These are phyloP conservation scores for Callipepla squamata DNA, from an alignment of 2,113 vertebrate genomes.

Conservation along the genomic window DNA sequence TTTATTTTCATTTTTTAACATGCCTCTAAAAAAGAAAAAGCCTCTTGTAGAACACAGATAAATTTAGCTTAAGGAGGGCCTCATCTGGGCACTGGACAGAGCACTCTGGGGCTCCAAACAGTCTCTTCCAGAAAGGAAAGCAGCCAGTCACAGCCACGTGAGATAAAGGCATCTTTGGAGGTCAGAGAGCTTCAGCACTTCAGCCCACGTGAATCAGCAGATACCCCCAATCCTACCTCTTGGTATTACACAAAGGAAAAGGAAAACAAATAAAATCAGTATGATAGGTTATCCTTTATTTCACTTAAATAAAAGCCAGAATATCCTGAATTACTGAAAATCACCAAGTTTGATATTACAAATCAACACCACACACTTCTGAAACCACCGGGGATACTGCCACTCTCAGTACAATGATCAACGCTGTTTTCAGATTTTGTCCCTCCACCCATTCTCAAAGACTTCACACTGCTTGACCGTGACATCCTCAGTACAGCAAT, in stretches of 20 bases:
- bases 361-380: background rate
- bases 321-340: too few relatives aligned
- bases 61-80: background rate
- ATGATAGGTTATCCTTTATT: too few relatives aligned
- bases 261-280: too few relatives aligned
- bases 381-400: background rate
- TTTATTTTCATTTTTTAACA: background rate
- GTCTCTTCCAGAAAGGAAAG: background rate
- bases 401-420: background rate
- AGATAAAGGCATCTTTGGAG: background rate
- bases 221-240: too few relatives aligned
- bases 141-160: background rate
- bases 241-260: too few relatives aligned
- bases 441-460: background rate
- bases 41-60: background rate
- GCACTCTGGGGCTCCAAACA: accelerated
- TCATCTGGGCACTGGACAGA: background rate
- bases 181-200: background rate
- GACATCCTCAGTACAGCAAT: background rate
- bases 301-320: too few relatives aligned
- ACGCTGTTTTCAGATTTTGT: background rate
- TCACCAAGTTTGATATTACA: too few relatives aligned
- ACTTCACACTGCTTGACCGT: background rate
- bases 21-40: background rate
- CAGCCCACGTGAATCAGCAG: too few relatives aligned